These are phyloP conservation scores for Sciurus niger DNA, from an alignment of 2,113 vertebrate genomes.

Conservation along the genomic window DNA sequence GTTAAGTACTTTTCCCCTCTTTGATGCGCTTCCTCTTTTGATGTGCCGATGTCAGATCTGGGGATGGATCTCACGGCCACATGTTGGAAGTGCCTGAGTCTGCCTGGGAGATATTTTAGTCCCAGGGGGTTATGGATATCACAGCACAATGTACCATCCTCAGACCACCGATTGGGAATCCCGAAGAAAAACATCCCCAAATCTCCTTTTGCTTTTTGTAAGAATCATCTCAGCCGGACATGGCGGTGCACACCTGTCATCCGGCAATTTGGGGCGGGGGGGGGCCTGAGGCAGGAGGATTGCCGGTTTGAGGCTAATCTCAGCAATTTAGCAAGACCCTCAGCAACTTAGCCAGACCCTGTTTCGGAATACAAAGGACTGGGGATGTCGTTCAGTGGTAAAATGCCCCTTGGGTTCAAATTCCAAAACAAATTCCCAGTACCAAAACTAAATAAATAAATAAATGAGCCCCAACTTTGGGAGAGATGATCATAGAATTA, in stretches of 20 bases:
- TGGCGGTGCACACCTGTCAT: neutral
- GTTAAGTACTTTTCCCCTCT: neutral
- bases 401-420: neutral
- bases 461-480: neutral
- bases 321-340: neutral
- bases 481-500: neutral
- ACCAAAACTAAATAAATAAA: neutral
- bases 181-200: neutral
- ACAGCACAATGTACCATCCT: fast-evolving
- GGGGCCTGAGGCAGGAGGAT: neutral
- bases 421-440: neutral
- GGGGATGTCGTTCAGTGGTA: no score
- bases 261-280: neutral
- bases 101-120: neutral
- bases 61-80: neutral
- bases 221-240: neutral
- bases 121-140: neutral
- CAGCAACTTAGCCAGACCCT: neutral
- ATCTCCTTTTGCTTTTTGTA: no score
- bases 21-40: neutral
- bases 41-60: neutral
- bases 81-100: neutral
- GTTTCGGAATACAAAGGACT: neutral
- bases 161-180: neutral
- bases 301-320: neutral